Evolutionary conservation across 2,888 invertebrate species (phyloP), one percentile per base, ranked within the genome.

Genomic region (Emmelina monodactyla): DNA sequence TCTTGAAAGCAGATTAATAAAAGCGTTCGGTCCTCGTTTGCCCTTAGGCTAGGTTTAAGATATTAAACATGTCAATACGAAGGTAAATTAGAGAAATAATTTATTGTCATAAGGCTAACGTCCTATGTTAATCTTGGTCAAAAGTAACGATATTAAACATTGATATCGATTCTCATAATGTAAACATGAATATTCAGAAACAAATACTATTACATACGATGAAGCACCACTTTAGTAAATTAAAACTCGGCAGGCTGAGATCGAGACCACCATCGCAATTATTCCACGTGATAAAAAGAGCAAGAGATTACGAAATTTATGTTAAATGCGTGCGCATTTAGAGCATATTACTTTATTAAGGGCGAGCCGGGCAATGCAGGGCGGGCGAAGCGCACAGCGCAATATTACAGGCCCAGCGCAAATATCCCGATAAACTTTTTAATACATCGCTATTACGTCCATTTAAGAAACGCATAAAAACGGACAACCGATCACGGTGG

Each of bases 301-400:
- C 65, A 70, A 57, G 49, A 52, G 61, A 62, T 63, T 58, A 62
- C 58, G 55, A 61, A 71, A 75, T 76, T 67, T 76, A 76, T 76
- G 73, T 68, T 71, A 68, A 70, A 71, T 68, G 72, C 72, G 71
- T 68, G 72, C 63, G 62, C 72, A 71, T 79, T 76, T 72, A 69
- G 76, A 75, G 68, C 62, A 69, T 73, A 79, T 76, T 71, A 71
- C 76, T 76, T 76, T 75, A 76, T 76, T 71, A 76, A 73, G 68
- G 66, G 62, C 71, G 62, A 55, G 58, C 67, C 53, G 61, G 65
- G 66, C 65, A n/a, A n/a, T n/a, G 69, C 69, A 62, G 60, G 64
- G 64, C 64, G 67, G 68, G 62, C 65, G 62, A 53, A 60, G 52
- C 60, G 53, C 55, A 59, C 62, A 58, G 61, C 45, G 46, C 50